These are phyloP conservation scores for Laodelphax striatellus DNA, from an alignment of 1,140 invertebrate species.

Conservation along the genomic window DNA sequence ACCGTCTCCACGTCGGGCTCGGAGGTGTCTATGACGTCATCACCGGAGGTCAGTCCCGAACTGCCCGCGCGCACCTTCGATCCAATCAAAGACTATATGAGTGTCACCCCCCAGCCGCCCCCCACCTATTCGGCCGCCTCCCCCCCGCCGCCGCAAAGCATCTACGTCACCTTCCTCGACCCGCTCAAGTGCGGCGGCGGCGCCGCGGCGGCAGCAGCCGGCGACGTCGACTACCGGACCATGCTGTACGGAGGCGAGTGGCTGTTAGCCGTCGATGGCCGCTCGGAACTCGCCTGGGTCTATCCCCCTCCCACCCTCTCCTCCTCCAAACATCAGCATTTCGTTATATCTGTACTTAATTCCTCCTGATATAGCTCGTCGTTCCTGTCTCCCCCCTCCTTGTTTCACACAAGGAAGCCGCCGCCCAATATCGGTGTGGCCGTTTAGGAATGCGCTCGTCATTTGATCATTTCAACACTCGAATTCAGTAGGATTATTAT, in stretches of 20 bases:
- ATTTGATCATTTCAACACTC: too few species aligned
- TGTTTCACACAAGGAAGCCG: too few species aligned
- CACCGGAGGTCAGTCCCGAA: slow-evolving; percentile 6
- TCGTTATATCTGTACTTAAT: slow-evolving; percentile 23
- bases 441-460: too few species aligned
- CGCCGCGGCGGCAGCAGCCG: too few species aligned
- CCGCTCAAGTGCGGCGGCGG: not conserved
- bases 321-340: slow-evolving; percentile 11
- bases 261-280: slow-evolving; percentile 16
- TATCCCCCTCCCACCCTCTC: slow-evolving; percentile 3
- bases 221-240: not conserved
- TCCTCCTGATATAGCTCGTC: slow-evolving; percentile 20
- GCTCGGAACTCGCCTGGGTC: not conserved
- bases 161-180: slow-evolving; percentile 16
- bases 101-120: not conserved
- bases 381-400: not conserved
- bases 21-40: not conserved
- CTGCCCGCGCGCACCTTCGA: not conserved
- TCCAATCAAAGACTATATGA: not conserved
- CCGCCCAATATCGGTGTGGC: too few species aligned
- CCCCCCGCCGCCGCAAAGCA: not conserved
- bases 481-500: too few species aligned
- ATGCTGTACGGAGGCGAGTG: slow-evolving; percentile 12
- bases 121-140: not conserved
- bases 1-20: not conserved